Evolutionary conservation across 2,888 invertebrate genomes (phyloP).

Genomic region (Drosophila monieri): DNA sequence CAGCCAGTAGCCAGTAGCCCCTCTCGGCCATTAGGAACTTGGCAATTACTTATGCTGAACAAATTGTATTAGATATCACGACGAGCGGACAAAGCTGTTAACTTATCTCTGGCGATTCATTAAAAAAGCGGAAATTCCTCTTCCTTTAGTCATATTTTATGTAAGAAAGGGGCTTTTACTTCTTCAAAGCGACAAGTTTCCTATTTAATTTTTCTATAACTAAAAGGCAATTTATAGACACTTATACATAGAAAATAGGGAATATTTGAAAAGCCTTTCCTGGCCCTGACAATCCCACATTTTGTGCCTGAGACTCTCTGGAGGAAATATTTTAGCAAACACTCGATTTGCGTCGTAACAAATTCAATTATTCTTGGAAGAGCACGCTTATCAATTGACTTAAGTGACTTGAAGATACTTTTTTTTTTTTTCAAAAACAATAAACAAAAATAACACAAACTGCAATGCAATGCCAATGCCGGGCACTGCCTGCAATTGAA

Average conservation of each 20-base stretch:
- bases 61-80: conserved; percentile 42
- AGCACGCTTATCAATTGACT: conserved; percentile 40
- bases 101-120: conserved; percentile 27
- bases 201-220: not conserved
- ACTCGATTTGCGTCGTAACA: conserved; percentile 28
- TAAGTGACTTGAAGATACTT: conserved; percentile 30
- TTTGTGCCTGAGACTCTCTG: not conserved
- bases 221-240: not conserved
- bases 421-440: conserved; percentile 4
- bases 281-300: not conserved
- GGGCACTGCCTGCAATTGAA: conserved; percentile 16
- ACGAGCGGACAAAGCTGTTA: conserved; percentile 6
- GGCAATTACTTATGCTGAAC: conserved; percentile 44
- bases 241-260: too few relatives aligned
- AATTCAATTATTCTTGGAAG: conserved; percentile 32
- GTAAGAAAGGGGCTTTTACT: not conserved
- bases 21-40: conserved; percentile 7
- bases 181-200: not conserved
- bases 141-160: conserved; percentile 10
- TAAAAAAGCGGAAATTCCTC: conserved; percentile 15
- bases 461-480: conserved; percentile 31
- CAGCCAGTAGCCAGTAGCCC: not conserved
- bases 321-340: conserved; percentile 16
- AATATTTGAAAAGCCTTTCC: not conserved
- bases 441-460: not conserved